Conservation (phyloP, 2,888 invertebrate genomes). For the Eumerus sabulonum region DNA sequence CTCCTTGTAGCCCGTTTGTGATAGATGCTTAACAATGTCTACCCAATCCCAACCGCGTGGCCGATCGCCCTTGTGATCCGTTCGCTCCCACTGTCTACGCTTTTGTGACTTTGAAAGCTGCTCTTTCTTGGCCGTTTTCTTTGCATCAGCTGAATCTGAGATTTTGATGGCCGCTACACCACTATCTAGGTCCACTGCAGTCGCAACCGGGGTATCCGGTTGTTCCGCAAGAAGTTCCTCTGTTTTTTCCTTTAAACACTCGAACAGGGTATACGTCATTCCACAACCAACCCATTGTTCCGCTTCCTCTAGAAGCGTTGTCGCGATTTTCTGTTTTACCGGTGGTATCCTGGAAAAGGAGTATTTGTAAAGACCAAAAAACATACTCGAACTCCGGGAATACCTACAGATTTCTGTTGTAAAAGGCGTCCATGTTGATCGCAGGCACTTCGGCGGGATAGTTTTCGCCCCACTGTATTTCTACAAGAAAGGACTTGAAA, state of each 20-base stretch:
- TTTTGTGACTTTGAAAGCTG: slow-evolving; percentile 96
- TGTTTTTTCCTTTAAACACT: slow-evolving; percentile 91
- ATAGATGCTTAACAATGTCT: slow-evolving; percentile 96
- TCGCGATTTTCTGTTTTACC: slow-evolving; percentile 86
- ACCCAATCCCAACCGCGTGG: slow-evolving; percentile 97
- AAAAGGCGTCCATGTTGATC: slow-evolving; percentile 93
- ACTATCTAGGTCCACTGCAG: slow-evolving; percentile 72
- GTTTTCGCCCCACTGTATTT: slow-evolving; percentile 90
- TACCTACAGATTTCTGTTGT: slow-evolving; percentile 94
- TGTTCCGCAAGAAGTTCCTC: slow-evolving; percentile 86
- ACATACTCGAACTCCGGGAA: not conserved
- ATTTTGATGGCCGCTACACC: slow-evolving; percentile 75
- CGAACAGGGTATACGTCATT: slow-evolving; percentile 96
- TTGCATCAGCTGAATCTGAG: slow-evolving; percentile 73
- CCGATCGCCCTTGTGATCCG: slow-evolving; percentile 90
- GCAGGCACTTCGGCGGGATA: slow-evolving; percentile 92
- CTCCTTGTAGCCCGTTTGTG: slow-evolving; percentile 83
- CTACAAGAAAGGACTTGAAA: slow-evolving; percentile 90
- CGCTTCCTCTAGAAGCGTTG: slow-evolving; percentile 84
- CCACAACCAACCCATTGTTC: slow-evolving; percentile 92
- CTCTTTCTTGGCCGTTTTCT: slow-evolving; percentile 87
- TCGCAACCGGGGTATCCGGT: slow-evolving; percentile 79
- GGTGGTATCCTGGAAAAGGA: slow-evolving; percentile 81
- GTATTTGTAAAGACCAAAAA: not conserved
- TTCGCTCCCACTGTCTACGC: slow-evolving; percentile 90